phyloP scores from a whole-genome alignment of 2,113 vertebrate genomes.

The Carassius auratus region DNA sequence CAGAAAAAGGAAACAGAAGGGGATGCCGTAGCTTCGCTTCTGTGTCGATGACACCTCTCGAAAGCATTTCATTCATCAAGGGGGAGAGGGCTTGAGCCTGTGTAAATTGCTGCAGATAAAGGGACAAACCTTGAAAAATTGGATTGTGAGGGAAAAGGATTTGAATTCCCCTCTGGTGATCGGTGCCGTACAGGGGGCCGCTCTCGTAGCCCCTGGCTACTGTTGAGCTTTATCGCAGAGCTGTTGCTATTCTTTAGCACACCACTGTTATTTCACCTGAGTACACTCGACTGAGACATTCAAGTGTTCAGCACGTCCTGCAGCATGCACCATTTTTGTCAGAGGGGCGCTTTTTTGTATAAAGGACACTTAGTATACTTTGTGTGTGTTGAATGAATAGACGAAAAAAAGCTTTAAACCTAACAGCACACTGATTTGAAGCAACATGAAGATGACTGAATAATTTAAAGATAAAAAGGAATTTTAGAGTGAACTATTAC shows the following conservation, averaged over 20 bases:
- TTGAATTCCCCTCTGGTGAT: conserved; percentile 60
- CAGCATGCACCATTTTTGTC: neutral
- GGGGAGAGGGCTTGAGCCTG: conserved; percentile 60
- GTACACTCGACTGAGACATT: neutral
- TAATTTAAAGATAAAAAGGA: neutral
- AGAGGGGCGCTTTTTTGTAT: neutral
- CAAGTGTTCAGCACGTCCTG: conserved; percentile 2
- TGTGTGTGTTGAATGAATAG: no score
- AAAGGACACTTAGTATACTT: neutral
- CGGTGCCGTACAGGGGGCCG: conserved; percentile 11
- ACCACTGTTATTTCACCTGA: neutral
- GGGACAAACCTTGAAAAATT: conserved; percentile 62
- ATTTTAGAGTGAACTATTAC: neutral
- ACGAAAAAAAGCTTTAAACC: neutral
- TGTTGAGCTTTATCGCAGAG: conserved; percentile 35
- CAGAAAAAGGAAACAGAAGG: conserved; percentile 38
- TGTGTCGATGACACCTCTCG: conserved; percentile 61
- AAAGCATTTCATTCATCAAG: conserved; percentile 68
- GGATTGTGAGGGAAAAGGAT: conserved; percentile 62
- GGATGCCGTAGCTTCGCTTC: conserved; percentile 46
- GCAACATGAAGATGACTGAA: neutral
- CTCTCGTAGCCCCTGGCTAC: conserved; percentile 47
- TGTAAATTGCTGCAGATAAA: conserved; percentile 63
- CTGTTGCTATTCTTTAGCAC: conserved; percentile 47
- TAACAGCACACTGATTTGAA: neutral